Conservation (phyloP, 2,113 vertebrate species). For the Neogale vison region DNA sequence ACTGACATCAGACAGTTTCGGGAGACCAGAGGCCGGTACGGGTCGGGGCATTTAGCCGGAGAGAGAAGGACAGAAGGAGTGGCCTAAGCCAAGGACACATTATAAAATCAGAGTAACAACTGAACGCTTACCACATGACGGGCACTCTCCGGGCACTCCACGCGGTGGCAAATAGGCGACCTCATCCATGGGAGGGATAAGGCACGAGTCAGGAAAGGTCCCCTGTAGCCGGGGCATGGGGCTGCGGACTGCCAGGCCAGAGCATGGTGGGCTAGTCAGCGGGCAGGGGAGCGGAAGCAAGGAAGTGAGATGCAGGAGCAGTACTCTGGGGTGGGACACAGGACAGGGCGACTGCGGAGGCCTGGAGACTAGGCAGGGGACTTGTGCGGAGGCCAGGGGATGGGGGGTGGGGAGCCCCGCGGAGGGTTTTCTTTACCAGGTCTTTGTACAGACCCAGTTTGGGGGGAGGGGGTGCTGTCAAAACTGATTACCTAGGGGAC, state of each 20-base stretch:
- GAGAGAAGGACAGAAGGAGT: not conserved
- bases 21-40: not conserved
- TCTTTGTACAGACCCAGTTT: not conserved
- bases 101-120: not conserved
- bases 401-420: not conserved
- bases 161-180: not conserved
- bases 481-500: not conserved
- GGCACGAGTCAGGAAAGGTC: not conserved
- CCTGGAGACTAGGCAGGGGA: accelerated
- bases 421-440: not conserved
- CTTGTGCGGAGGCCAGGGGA: not conserved
- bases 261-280: not conserved
- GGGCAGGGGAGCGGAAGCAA: not conserved
- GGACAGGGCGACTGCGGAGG: not conserved
- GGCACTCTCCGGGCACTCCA: not conserved
- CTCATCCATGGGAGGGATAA: accelerated
- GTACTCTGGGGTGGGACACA: not conserved
- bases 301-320: not conserved
- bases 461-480: not conserved
- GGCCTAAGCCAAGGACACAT: not conserved
- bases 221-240: not conserved
- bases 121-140: not conserved
- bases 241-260: not conserved
- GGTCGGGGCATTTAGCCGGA: accelerated
- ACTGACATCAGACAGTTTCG: not conserved